phyloP scores from a whole-genome alignment of 2,797 vertebrate genomes.

The Tokudaia muenninki region DNA sequence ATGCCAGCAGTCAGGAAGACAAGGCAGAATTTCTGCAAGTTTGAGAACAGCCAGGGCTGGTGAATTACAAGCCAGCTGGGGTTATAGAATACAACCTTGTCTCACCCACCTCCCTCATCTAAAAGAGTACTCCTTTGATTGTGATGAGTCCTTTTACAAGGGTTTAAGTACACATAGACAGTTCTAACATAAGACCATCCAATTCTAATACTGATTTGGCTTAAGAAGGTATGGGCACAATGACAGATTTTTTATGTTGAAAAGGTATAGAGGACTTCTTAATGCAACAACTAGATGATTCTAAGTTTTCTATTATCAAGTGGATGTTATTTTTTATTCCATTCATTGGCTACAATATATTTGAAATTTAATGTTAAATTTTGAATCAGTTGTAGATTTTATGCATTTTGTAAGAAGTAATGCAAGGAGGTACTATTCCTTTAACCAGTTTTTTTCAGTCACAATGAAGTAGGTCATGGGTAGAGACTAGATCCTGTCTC shows the following conservation, averaged over 20 bases:
- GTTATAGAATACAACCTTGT: not conserved
- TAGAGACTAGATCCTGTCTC: not conserved
- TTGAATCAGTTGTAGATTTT: not conserved
- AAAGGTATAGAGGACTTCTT: not conserved
- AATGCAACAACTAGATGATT: not conserved
- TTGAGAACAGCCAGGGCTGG: not conserved
- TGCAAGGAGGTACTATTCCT: not conserved
- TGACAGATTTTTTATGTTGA: not conserved
- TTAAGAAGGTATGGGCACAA: not conserved
- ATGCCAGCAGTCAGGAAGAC: not conserved
- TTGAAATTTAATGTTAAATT: not conserved
- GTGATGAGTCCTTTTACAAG: not conserved
- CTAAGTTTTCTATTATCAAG: not conserved
- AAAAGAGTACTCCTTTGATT: not conserved
- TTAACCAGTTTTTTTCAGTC: not conserved
- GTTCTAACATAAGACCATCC: not conserved
- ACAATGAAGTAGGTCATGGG: not conserved
- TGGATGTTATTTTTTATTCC: not conserved
- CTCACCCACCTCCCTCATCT: not conserved
- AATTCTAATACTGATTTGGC: not conserved
- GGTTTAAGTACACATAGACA: not conserved
- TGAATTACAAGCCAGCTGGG: not conserved
- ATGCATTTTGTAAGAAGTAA: not conserved
- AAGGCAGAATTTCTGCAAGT: not conserved
- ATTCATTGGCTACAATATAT: not conserved